Base-by-base conservation (phyloP, 2,888 invertebrate species). In the Cataglyphis cursor region DNA sequence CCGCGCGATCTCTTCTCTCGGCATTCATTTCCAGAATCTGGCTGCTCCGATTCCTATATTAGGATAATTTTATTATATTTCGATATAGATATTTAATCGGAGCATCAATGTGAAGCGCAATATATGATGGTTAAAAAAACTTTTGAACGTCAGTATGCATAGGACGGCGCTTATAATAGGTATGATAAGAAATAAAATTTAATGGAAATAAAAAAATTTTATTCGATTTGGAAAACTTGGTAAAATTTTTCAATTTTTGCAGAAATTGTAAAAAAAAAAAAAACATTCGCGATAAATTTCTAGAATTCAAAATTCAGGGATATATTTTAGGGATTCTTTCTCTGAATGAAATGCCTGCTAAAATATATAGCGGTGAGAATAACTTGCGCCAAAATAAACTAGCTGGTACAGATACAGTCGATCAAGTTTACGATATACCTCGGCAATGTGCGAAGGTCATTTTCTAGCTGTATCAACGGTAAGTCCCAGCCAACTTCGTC, bases 401-500 rank as follows among this genome's bases (percentile, higher is more conserved):
- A 51, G n/a, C 51, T 62, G 38, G 4, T 28, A 10, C n/a, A 35
- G 31, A 64, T 35, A 64, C 38, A 21, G 15, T 44, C 35, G 51
- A 54, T 12, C 73, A 66, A 24, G 28, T 87, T 61, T 54, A 83
- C 70, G 68, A 61, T 76, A 80, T 94, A 94, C 94, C 94, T 94
- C 94, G 93, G 87, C 85, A 91, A 90, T 90, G 94, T 94, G 57
- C 94, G 95, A 90, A 94, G 94, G 93, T 95, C 94, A 94, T 95
- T 95, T 94, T 95, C 95, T 91, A 94, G 94, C 93, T 93, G 95
- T 94, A 93, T 94, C 93, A 95, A 93, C 93, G 96, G 96, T 93
- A 95, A 95, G 94, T 96, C 96, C 96, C 96, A 96, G 84, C 96
- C 96, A 92, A 95, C 95, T 91, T 96, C 95, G 87, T 95, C 95